Percentiles rank a stretch among this genome's conserved stretches.
phyloP scores from a whole-genome alignment of 2,888 invertebrate genomes.

The Cabera pusaria region DNA sequence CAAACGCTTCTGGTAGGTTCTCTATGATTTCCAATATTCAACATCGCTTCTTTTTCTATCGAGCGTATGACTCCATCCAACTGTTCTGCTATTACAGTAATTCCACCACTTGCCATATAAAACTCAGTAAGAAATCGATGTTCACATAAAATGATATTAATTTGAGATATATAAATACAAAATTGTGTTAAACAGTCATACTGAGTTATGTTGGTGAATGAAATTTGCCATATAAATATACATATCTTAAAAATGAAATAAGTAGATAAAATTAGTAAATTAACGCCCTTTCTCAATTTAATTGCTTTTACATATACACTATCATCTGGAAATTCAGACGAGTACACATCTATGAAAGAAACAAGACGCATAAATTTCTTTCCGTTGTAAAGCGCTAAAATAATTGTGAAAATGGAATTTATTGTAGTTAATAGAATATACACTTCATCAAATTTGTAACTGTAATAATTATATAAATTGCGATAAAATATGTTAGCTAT shows the following conservation, averaged over 20 bases:
- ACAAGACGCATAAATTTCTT: too few relatives aligned
- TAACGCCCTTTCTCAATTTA: too few relatives aligned
- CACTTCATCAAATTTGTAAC: neutral
- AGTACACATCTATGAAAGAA: too few relatives aligned
- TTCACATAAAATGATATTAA: neutral
- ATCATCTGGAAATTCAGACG: too few relatives aligned
- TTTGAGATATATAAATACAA: neutral
- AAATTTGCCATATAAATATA: too few relatives aligned
- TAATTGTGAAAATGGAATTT: neutral
- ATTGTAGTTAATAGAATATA: neutral
- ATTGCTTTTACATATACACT: too few relatives aligned
- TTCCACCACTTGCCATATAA: neutral
- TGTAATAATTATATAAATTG: neutral
- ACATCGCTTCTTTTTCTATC: neutral
- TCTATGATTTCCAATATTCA: neutral
- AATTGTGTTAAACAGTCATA: too few relatives aligned
- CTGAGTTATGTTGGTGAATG: too few relatives aligned
- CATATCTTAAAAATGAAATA: neutral
- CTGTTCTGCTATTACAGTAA: conserved; percentile 1
- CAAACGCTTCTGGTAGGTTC: neutral
- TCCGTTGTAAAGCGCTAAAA: conserved; percentile 1
- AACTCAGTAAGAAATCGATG: conserved; percentile 1
- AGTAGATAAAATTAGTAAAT: too few relatives aligned
- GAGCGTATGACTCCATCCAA: conserved; percentile 3
- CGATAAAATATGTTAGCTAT: neutral